Base-by-base conservation (phyloP, 2,888 invertebrate species). In the Sipha maydis region DNA sequence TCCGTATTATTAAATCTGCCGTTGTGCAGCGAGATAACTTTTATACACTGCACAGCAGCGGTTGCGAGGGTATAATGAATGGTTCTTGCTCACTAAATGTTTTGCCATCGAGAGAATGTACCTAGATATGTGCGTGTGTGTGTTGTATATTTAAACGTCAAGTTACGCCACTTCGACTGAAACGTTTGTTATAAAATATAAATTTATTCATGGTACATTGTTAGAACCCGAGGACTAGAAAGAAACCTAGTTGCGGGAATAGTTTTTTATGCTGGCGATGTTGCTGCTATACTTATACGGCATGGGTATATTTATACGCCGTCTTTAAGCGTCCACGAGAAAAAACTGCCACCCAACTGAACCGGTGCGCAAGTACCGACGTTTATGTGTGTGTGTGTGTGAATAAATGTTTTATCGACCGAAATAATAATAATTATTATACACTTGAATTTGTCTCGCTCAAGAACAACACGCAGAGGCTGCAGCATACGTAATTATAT, bases 171-270 rank as follows among this genome's bases (percentile, higher is more conserved):
- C n/a, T 9, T 9, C n/a, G 28, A 69, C 25, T 28, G 69, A n/a
- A 28, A 28, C 71, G 83, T 54, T 83, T 83, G 73, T 73, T 54
- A 83, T 73, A 73, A 83, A 34, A 71, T 54, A 71, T 71, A 83
- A 48, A 83, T 54, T 31, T 83, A 83, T 73, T 54, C 73, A 48
- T 9, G 25, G n/a, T 76, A 61, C 76, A 61, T 84, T 84, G 76
- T 84, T 84, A 76, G 61, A 76, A 84, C 56, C 67, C 56, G 76
- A 67, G 76, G 61, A 76, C 84, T 75, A 76, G 61, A 76, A 25
- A 38, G 56, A 84, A 84, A 84, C 83, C 54, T 83, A 83, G 83
- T 83, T 54, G 73, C 71, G 54, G 73, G 73, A 73, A 73, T 48
- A 54, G 38, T 67, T 41, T 83, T 31, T 69, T 28, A 56, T 73